Conservation (phyloP, 2,888 invertebrate genomes). For the Nudaria mundana region DNA sequence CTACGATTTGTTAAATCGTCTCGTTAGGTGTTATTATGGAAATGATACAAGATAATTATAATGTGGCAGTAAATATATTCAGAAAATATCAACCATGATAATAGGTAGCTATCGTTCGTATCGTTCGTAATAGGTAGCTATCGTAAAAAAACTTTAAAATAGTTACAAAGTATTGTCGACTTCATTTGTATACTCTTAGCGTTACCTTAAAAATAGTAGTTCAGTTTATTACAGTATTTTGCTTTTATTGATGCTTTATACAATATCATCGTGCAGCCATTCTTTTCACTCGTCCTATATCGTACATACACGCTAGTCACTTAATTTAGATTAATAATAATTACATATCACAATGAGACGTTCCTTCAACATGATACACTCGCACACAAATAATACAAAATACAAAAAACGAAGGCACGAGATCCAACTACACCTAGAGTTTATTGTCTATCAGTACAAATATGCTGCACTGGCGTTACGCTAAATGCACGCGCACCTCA, state of each 20-base stretch:
- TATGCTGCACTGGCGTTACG: constrained; percentile 64
- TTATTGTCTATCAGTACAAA: constrained; percentile 60
- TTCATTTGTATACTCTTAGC: constrained; percentile 66
- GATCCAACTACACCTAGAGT: constrained; percentile 72
- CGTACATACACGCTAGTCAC: constrained; percentile 75
- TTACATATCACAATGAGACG: constrained; percentile 81
- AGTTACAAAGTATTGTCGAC: constrained; percentile 62
- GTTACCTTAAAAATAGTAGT: constrained; percentile 66
- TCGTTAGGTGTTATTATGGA: constrained; percentile 31
- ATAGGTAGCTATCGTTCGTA: constrained; percentile 56
- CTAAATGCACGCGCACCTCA: constrained; percentile 70
- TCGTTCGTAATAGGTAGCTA: no score
- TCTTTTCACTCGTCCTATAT: constrained; percentile 56
- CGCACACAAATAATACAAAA: constrained; percentile 70
- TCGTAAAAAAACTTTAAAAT: constrained; percentile 67
- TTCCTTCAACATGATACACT: constrained; percentile 72
- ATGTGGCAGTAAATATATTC: constrained; percentile 80
- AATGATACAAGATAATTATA: constrained; percentile 53
- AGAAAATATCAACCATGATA: constrained; percentile 77
- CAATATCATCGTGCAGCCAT: constrained; percentile 75
- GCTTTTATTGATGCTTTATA: constrained; percentile 71
- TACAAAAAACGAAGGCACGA: constrained; percentile 78
- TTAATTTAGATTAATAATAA: constrained; percentile 80
- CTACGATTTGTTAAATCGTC: constrained; percentile 31
- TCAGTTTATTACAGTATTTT: constrained; percentile 37